Conservation (phyloP, 2,797 vertebrate species). For the Pelochelys cantorii region DNA sequence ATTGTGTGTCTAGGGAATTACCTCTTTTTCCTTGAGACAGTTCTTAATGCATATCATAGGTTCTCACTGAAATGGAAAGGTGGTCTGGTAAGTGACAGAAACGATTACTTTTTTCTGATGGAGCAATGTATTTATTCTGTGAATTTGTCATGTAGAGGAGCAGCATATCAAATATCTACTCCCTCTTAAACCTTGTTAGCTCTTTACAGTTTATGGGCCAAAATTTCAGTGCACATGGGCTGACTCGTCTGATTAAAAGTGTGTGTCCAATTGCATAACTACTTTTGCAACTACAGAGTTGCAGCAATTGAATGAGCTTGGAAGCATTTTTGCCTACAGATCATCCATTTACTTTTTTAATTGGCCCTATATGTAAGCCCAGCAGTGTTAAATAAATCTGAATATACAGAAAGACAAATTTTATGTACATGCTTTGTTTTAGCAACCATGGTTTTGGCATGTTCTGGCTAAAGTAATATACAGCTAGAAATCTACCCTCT, state of each 20-base stretch:
- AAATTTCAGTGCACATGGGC: background rate
- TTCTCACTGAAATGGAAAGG: constrained; percentile 21
- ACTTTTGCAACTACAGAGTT: background rate
- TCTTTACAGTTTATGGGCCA: background rate
- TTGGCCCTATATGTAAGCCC: background rate
- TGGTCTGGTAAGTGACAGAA: constrained; percentile 38
- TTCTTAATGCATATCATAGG: constrained; percentile 31
- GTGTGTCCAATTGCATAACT: background rate
- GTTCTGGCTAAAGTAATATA: constrained; percentile 9
- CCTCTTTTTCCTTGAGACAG: constrained; percentile 25
- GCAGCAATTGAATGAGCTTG: background rate
- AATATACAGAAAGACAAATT: background rate
- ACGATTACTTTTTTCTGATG: constrained; percentile 20
- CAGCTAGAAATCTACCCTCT: background rate
- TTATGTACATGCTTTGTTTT: background rate
- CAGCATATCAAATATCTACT: background rate
- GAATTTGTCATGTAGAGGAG: constrained; percentile 6
- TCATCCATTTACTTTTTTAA: background rate
- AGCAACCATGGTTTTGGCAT: background rate
- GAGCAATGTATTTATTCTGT: constrained; percentile 16
- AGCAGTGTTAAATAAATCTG: background rate
- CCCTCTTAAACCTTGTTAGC: constrained; percentile 1
- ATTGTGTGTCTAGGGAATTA: constrained; percentile 27
- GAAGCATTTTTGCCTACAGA: background rate
- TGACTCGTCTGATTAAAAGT: background rate